Base-by-base conservation (phyloP, 2,888 invertebrate species). In the Tricholauxania praeusta region DNA sequence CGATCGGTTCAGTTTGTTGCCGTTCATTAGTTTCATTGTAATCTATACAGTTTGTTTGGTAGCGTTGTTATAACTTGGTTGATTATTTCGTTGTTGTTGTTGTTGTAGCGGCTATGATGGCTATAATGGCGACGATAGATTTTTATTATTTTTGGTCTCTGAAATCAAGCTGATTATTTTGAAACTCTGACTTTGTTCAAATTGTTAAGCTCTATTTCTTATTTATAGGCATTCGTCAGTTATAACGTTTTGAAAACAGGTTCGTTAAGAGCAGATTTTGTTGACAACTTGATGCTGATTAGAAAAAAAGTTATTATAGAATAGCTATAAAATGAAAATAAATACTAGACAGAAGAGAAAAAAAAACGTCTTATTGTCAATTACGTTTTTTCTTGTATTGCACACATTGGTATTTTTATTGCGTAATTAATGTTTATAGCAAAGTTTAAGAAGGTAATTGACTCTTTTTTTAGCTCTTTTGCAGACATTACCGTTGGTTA, bases 11-110 rank as follows among this genome's bases (percentile, higher is more conserved):
- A 39, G 39, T 39, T 39, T 7, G 39, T 39, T 39, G 39, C 14
- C 49, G 19, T 64, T 64, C 64, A 64, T 64, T 64, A 64, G 64
- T 64, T 64, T 64, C 17, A 64, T 64, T 64, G 64, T 64, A 51
- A 64, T 51, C 64, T 28, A 51, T 64, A 51, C 49, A 51, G 64
- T 64, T 51, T 49, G 49, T 47, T 39, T 47, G 39, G 12, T 64
- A 15, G 22, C 15, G n/a, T 51, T 51, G 19, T 49, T 64, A 19
- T 39, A 39, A 10, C 39, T 39, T 39, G 39, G 39, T 39, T 39
- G 7, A 39, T 39, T 39, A 39, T 39, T 49, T 10, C 49, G 59
- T 62, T 47, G n/a, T 62, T 39, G 62, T 62, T 62, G 22, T 62
- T 47, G 47, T 28, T 22, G 47, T n/a, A n/a, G n/a, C 28, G 4